phyloP scores from a whole-genome alignment of 2,888 invertebrate species.

The Oscheius sp. region DNA sequence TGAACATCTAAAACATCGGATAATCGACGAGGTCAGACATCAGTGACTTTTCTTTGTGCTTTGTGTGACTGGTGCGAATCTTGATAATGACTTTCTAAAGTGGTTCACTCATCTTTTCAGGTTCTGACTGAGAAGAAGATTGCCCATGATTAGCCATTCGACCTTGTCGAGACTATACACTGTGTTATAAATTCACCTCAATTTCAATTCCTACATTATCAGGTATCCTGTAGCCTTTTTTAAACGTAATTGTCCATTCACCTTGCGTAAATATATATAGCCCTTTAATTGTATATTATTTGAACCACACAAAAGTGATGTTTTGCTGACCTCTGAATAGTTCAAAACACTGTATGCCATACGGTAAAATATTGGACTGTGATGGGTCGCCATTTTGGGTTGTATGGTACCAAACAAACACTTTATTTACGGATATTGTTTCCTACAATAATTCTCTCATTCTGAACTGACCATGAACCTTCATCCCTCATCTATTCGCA shows the following conservation, averaged over 20 bases:
- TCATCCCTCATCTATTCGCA: no score
- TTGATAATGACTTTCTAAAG: no score
- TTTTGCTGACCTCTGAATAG: neutral
- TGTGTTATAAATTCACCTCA: neutral
- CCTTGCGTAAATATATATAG: neutral
- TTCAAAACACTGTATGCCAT: no score
- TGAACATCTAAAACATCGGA: constrained; percentile 16
- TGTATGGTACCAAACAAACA: constrained; percentile 12
- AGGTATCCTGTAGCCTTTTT: neutral
- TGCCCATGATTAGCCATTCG: constrained; percentile 13
- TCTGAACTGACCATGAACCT: neutral
- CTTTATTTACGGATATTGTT: constrained; percentile 24
- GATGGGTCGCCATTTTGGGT: constrained; percentile 16
- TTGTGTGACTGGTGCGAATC: no score
- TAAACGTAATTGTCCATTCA: neutral
- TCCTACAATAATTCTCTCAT: no score
- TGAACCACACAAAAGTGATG: neutral
- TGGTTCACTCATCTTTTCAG: constrained; percentile 10
- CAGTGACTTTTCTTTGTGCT: neutral
- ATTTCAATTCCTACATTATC: neutral
- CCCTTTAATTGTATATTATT: neutral
- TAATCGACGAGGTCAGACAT: constrained; percentile 23
- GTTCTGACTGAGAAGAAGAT: constrained; percentile 29
- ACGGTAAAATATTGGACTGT: constrained; percentile 10
- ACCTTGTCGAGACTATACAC: neutral